phyloP scores from a whole-genome alignment of 2,888 invertebrate genomes.

The Nomada fabriciana region DNA sequence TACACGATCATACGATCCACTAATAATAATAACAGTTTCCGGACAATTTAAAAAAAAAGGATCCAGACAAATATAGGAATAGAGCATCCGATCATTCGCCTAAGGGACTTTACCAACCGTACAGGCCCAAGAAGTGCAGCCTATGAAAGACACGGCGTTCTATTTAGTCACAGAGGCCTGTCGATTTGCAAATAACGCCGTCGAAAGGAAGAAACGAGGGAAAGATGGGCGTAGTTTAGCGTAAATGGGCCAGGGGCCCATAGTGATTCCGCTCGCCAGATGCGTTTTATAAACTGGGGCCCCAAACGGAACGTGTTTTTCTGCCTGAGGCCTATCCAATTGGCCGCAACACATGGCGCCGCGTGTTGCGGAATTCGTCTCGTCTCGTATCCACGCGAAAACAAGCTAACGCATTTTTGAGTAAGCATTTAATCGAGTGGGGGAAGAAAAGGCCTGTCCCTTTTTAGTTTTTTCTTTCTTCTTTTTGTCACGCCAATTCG shows the following conservation, averaged over 20 bases:
- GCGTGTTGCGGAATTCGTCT: conserved; percentile 65
- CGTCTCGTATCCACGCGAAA: conserved; percentile 57
- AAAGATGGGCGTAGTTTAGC: conserved; percentile 67
- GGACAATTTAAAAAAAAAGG: too few species aligned
- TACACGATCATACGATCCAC: too few species aligned
- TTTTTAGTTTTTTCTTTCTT: background rate
- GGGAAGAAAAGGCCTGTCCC: background rate
- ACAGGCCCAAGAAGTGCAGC: conserved; percentile 40
- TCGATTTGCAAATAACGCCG: conserved; percentile 62
- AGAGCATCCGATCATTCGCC: too few species aligned
- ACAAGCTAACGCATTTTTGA: conserved; percentile 43
- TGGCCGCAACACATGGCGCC: conserved; percentile 77
- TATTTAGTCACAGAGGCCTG: conserved; percentile 53
- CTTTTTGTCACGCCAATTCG: background rate
- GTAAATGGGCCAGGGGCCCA: conserved; percentile 58
- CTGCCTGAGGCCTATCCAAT: conserved; percentile 79
- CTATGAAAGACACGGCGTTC: conserved; percentile 42
- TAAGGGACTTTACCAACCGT: background rate
- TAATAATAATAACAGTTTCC: too few species aligned
- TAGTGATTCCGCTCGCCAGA: conserved; percentile 78
- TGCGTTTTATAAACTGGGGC: conserved; percentile 70
- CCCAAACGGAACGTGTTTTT: conserved; percentile 71
- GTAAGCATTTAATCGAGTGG: conserved; percentile 15
- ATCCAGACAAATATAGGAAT: too few species aligned
- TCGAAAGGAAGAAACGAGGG: conserved; percentile 44